These are phyloP conservation scores for Athalia cordata DNA, from an alignment of 2,888 invertebrate genomes.

Conservation along the genomic window DNA sequence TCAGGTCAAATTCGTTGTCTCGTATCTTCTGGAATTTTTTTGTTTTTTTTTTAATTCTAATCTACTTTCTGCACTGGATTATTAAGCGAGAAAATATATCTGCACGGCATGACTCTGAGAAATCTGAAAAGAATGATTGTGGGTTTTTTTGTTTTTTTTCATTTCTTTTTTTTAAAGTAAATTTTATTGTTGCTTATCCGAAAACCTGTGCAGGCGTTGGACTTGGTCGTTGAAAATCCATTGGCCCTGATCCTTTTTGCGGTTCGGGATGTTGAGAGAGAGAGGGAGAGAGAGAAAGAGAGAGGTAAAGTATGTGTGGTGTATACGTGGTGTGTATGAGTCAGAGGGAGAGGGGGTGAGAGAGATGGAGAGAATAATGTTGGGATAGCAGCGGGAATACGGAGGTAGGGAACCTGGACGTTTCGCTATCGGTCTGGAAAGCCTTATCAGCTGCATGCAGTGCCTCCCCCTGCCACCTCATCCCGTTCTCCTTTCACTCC, in stretches of 20 bases:
- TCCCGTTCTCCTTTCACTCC: constrained; percentile 18
- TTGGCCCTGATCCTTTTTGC: constrained; percentile 42
- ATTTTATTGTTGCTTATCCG: constrained; percentile 31
- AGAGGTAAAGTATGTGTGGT: constrained; percentile 31
- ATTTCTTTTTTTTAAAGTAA: neutral
- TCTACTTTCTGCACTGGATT: too few relatives aligned
- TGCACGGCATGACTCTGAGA: too few relatives aligned
- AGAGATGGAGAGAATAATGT: constrained; percentile 44
- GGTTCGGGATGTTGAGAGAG: constrained; percentile 49
- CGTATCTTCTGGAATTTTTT: too few relatives aligned
- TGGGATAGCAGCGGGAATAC: constrained; percentile 48
- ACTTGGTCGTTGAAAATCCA: constrained; percentile 38
- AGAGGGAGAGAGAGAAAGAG: constrained; percentile 41
- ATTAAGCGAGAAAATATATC: too few relatives aligned
- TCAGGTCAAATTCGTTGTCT: too few relatives aligned
- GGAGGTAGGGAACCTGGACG: constrained; percentile 68
- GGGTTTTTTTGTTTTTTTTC: neutral
- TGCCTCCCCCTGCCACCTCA: constrained; percentile 59
- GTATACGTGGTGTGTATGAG: too few relatives aligned
- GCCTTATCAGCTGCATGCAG: constrained; percentile 64
- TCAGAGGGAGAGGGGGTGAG: constrained; percentile 45
- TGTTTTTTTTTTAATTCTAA: too few relatives aligned
- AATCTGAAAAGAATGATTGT: too few relatives aligned
- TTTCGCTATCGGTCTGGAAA: constrained; percentile 68
- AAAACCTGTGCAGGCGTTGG: neutral